Base-by-base conservation (phyloP, 2,113 vertebrate genomes). In the Platichthys stellatus region DNA sequence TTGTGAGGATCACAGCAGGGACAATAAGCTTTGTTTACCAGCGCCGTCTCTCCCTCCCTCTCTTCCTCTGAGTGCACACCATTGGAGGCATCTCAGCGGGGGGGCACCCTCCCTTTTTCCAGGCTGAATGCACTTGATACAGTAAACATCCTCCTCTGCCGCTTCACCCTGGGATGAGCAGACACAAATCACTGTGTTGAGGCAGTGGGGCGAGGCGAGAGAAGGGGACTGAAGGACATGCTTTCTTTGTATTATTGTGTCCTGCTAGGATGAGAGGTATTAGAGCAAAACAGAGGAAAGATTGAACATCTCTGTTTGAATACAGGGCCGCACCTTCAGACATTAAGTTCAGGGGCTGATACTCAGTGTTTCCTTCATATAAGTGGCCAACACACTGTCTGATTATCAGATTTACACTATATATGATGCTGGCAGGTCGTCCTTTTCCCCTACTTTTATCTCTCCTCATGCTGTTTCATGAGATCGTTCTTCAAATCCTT, bases 61-160 rank as follows among this genome's bases (percentile, higher is more conserved):
- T 78, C 80, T 69, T 28, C 66, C 63, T 84, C 75, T 75, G 71
- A 80, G 79, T 85, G 81, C 70, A 84, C 88, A 79, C 74, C 74
- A 80, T 45, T 72, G 76, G 68, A 67, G 82, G 69, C 57, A 9
- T 69, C 89, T 72, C 92, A 87, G 87, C 80, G 20, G 85, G 90
- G 80, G 73, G 73, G 74, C 57, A 45, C 63, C 58, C 70, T 74
- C 65, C 54, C 74, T 74, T 73, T 24, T 84, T 78, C 83, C 71
- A 77, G 76, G 78, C 53, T 76, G 79, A 85, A 86, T 66, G 84
- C 82, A 78, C 85, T 76, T 38, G 76, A 75, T 80, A 69, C 80
- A 78, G 82, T 87, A 90, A 91, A 84, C 84, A 88, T 77, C 74
- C 78, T 78, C n/a, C 57, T 76, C 75, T 60, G 26, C 62, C 38